These are phyloP conservation scores for Trichogramma pretiosum DNA, from an alignment of 1,140 invertebrate species.

Conservation along the genomic window DNA sequence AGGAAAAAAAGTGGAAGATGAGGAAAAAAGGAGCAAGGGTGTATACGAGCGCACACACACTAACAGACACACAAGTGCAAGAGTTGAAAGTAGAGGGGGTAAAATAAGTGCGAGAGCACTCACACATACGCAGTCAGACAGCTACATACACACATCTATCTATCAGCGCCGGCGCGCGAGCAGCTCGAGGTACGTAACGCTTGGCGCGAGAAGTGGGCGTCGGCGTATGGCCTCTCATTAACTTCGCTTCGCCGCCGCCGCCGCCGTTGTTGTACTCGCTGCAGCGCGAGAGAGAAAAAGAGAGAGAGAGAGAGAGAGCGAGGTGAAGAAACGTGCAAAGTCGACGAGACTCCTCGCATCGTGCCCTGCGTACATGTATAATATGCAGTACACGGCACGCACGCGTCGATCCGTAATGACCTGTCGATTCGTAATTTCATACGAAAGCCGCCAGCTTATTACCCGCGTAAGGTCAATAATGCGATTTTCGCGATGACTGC, in stretches of 20 bases:
- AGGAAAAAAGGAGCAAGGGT: slow-evolving; percentile 7
- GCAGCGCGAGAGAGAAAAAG: slow-evolving; percentile 22
- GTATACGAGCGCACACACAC: neutral
- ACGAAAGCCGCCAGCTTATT: too few species aligned
- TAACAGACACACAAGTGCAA: slow-evolving; percentile 15
- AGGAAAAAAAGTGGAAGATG: neutral
- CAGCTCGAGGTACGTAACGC: too few species aligned
- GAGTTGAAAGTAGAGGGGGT: slow-evolving; percentile 1
- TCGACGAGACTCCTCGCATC: neutral
- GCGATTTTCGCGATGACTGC: too few species aligned
- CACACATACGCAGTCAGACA: slow-evolving; percentile 18
- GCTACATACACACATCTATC: slow-evolving; percentile 41
- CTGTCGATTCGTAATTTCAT: too few species aligned
- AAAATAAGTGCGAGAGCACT: slow-evolving; percentile 17
- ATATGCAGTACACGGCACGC: too few species aligned
- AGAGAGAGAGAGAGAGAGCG: slow-evolving; percentile 8
- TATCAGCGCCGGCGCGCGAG: slow-evolving; percentile 48
- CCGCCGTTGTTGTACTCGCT: slow-evolving; percentile 22
- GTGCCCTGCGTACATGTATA: neutral
- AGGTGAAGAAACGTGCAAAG: neutral
- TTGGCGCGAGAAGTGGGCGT: slow-evolving; percentile 48
- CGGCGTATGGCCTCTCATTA: slow-evolving; percentile 48
- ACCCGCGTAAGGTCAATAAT: too few species aligned
- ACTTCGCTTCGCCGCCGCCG: slow-evolving; percentile 38
- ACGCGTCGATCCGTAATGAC: too few species aligned